Evolutionary conservation across 2,888 invertebrate genomes (phyloP), one percentile per base, ranked within the genome.

Genomic region (Drosophila seclusa): DNA sequence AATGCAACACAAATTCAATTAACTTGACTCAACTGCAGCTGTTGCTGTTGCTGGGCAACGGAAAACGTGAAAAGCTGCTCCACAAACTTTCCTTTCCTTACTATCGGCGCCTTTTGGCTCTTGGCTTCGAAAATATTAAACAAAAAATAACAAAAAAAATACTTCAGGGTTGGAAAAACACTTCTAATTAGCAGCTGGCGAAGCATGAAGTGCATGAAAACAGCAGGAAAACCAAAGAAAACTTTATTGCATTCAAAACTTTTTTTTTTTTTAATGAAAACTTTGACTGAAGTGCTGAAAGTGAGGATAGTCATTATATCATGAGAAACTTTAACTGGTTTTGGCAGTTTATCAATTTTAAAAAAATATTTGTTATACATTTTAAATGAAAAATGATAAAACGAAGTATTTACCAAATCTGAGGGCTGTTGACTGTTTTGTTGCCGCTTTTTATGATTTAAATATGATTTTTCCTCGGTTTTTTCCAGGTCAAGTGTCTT

Each of bases 1-100:
- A 82, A 59, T 85, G 79, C 83, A 78, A 67, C 83, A 75, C 59
- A 83, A 84, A 84, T 85, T 87, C 84, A 84, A 84, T 84, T 84
- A 87, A 76, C 82, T 76, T 68, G 68, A 55, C 85, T 59, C 67
- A 29, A 50, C 34, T 61, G 61, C 58, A 58, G 60, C 59, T 58
- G 36, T 29, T 55, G 52, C 40, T 66, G 42, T 67, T 75, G 73
- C 57, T 68, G 72, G 78, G 84, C 73, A 73, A 72, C 71, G 53
- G 61, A 68, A 73, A 70, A 70, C 76, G 70, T 72, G 80, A 71
- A 78, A 80, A 82, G 63, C 59, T 60, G 6, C 0, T n/a, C 3
- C 38, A 29, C n/a, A 34, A 36, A 38, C 55, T 18, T 68, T 63
- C 61, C 65, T 21, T 29, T 10, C 18, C 58, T 58, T 62, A 58